Evolutionary conservation across 2,888 invertebrate genomes (phyloP).

Genomic region (Drosophila rellima): DNA sequence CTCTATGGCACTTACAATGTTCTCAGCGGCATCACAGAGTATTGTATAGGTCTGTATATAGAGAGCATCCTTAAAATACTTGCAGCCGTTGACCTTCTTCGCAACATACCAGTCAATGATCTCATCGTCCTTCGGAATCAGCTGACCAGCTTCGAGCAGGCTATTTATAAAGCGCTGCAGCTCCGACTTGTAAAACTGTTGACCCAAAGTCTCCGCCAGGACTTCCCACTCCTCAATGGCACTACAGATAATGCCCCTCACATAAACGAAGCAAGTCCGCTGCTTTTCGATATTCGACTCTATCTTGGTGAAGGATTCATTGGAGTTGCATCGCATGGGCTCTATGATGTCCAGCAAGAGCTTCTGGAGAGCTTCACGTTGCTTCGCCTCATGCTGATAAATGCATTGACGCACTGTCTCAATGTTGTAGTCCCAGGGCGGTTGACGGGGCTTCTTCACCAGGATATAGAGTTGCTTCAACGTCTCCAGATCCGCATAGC

Average conservation of each 20-base stretch:
- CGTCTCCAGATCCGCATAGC: conserved; percentile 63
- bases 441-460: conserved; percentile 69
- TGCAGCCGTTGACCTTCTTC: conserved; percentile 51
- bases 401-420: conserved; percentile 36
- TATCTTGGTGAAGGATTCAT: conserved; percentile 37
- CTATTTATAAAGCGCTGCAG: conserved; percentile 34
- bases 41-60: conserved; percentile 80
- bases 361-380: conserved; percentile 43
- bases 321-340: conserved; percentile 47
- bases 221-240: conserved; percentile 75
- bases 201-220: conserved; percentile 50
- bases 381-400: conserved; percentile 23
- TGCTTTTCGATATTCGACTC: conserved; percentile 50
- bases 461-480: conserved; percentile 55
- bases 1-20: conserved; percentile 81
- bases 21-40: conserved; percentile 75
- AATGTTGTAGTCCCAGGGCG: conserved; percentile 54
- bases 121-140: conserved; percentile 12
- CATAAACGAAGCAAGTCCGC: conserved; percentile 66
- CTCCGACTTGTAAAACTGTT: conserved; percentile 68
- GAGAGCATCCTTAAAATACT: conserved; percentile 74
- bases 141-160: conserved; percentile 9
- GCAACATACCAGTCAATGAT: conserved; percentile 31
- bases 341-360: conserved; percentile 41
- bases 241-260: conserved; percentile 70